Percentiles rank a stretch among this genome's conserved stretches.
phyloP scores from a whole-genome alignment of 2,113 vertebrate species.

The Xenus cinereus region DNA sequence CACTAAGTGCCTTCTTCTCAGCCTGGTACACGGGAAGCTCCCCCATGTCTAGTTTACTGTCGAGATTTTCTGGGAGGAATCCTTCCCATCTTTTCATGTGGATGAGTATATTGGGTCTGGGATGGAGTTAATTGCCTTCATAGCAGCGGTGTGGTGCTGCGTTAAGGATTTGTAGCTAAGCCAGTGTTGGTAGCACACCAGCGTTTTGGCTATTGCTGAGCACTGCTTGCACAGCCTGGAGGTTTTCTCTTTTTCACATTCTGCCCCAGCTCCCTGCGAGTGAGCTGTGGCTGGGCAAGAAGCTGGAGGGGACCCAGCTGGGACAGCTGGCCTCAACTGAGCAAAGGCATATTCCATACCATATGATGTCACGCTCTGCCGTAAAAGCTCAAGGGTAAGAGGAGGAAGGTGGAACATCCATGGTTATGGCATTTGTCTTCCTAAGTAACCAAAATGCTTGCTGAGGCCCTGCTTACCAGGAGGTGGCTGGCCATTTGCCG shows the following conservation, averaged over 20 bases:
- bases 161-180: neutral
- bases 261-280: neutral
- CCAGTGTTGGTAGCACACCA: neutral
- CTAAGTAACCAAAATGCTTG: accelerated
- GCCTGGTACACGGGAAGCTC: neutral
- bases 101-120: neutral
- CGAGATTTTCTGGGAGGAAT: neutral
- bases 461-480: neutral
- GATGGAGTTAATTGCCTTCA: neutral
- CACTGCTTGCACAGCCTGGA: neutral
- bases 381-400: neutral
- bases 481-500: neutral
- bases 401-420: neutral
- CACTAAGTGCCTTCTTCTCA: neutral
- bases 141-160: neutral
- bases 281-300: neutral
- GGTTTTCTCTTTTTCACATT: neutral
- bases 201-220: neutral
- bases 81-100: neutral
- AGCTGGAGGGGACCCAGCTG: neutral
- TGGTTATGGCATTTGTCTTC: neutral
- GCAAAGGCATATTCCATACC: neutral
- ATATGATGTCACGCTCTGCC: neutral
- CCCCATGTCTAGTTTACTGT: neutral
- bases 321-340: neutral